Base-by-base conservation (phyloP, 2,888 invertebrate species). In the Synanthedon tipuliformis region DNA sequence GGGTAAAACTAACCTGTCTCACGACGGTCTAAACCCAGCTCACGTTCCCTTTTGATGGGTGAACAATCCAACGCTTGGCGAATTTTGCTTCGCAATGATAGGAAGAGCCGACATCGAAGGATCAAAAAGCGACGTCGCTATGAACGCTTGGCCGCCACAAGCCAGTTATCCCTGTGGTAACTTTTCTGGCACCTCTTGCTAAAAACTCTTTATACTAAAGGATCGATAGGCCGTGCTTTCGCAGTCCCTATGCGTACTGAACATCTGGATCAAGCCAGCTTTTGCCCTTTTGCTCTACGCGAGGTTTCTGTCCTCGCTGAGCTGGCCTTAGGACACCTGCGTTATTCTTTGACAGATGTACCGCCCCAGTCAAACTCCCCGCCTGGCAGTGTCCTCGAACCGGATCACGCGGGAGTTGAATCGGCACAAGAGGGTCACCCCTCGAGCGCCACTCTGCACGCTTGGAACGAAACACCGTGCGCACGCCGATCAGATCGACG, bases 131-230 rank as follows among this genome's bases (percentile, higher is more conserved):
- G 81, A 90, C 89, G 89, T 90, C 89, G 48, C 48, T 41, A 13
- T 41, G 15, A 48, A 48, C 48, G 48, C 16, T 48, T 48, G 13
- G 48, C 16, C 85, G 89, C 89, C 89, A 89, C 89, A 89, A 89
- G 88, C 88, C 89, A 90, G 16, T 89, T 89, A 90, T 90, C 89
- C 90, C 90, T 90, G 89, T 90, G 90, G 90, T 90, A 91, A 91
- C 90, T 90, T 91, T 90, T 90, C 23, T 23, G 23, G 23, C 23
- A 23, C 23, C 23, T 23, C 90, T 90, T 90, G 85, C 90, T 23
- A 23, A 23, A 23, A 23, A 92, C 90, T 77, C 78, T 72, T 76
- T 86, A 75, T 57, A 68, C 86, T 81, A 90, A 89, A 90, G 89
- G 88, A 89, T 90, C 90, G 91, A 89, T 23, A 23, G 23, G 23